Conservation (phyloP, 2,113 vertebrate genomes). For the Neolamprologus kungweensis region DNA sequence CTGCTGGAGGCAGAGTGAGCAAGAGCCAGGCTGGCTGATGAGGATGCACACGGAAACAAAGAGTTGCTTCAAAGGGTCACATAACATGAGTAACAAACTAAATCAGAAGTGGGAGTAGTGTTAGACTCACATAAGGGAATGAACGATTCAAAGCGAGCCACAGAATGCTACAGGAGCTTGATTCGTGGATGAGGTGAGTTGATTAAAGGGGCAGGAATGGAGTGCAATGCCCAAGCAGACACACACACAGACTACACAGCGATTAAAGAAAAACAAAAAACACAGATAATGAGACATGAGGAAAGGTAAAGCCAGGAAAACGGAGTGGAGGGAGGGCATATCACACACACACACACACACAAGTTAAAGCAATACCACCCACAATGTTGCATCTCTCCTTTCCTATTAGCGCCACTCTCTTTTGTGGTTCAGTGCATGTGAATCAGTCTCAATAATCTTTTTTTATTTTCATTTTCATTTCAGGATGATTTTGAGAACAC, state of each 20-base stretch:
- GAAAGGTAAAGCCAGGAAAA: background rate
- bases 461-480: constrained; percentile 11
- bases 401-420: background rate
- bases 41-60: background rate
- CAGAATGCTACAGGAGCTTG: background rate
- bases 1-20: background rate
- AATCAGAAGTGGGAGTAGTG: background rate
- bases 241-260: background rate
- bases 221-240: background rate
- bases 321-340: background rate
- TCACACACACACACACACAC: background rate
- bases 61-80: background rate
- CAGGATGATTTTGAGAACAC: constrained; percentile 54
- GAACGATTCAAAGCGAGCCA: background rate
- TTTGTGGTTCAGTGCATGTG: background rate
- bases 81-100: background rate
- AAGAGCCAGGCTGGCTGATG: background rate
- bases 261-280: background rate
- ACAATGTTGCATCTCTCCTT: background rate
- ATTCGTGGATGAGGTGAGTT: background rate
- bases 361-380: background rate
- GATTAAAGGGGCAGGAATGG: background rate
- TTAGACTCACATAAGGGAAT: background rate
- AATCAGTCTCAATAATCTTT: background rate
- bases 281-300: background rate